Evolutionary conservation across 2,797 vertebrate species (phyloP).

Genomic region (Craterocephalus amniculus): DNA sequence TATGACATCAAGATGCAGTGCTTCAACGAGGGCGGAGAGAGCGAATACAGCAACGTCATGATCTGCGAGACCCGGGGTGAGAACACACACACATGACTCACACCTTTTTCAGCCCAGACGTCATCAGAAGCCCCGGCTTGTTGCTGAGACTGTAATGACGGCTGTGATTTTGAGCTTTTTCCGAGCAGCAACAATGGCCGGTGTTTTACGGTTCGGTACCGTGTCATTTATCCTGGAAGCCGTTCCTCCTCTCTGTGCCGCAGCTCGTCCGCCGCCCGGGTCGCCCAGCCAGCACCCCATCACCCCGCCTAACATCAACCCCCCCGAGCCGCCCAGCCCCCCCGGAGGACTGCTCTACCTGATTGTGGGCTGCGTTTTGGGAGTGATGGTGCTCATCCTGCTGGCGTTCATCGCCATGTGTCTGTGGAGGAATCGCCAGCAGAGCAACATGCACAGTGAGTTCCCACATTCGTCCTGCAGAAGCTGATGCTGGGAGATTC

Average conservation of each 20-base stretch:
- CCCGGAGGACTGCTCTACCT: constrained; percentile 87
- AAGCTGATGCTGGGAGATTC: not conserved
- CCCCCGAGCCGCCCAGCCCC: constrained; percentile 71
- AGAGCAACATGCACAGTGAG: constrained; percentile 92
- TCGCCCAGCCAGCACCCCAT: constrained; percentile 83
- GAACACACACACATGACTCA: constrained; percentile 44
- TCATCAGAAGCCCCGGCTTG: constrained; percentile 50
- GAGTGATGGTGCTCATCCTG: constrained; percentile 95
- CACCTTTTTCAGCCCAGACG: constrained; percentile 17
- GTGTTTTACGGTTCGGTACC: constrained; percentile 34
- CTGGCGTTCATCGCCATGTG: constrained; percentile 96
- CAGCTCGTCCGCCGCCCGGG: constrained; percentile 88
- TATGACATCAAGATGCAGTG: constrained; percentile 99
- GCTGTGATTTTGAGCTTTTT: constrained; percentile 51
- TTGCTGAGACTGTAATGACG: constrained; percentile 51
- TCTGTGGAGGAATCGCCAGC: constrained; percentile 95
- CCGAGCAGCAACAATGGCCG: constrained; percentile 55
- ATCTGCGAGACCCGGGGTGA: constrained; percentile 97
- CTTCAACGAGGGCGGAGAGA: constrained; percentile 91
- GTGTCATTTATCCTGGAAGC: constrained; percentile 38
- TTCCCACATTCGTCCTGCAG: constrained; percentile 17
- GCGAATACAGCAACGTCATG: constrained; percentile 98
- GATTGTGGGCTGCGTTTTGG: constrained; percentile 93
- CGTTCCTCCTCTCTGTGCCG: constrained; percentile 23
- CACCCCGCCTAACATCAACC: constrained; percentile 82